Percentiles rank a stretch among this genome's conserved stretches.
These are phyloP conservation scores for Montipora foliosa DNA, from an alignment of 64 coral and sea anemone genomes.

Conservation along the genomic window DNA sequence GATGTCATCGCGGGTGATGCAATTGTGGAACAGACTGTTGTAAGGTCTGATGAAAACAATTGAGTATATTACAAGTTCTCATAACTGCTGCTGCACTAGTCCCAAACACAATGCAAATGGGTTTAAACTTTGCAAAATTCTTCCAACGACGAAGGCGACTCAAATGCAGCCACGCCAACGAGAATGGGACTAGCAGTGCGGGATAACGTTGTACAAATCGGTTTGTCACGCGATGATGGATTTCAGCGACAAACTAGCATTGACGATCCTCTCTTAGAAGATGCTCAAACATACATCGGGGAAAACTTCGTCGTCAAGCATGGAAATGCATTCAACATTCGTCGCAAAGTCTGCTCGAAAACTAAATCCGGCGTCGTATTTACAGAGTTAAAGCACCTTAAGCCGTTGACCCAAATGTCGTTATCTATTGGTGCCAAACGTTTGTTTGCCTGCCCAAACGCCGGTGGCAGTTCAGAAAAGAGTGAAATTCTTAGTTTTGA, in stretches of 20 bases:
- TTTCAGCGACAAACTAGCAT: slow-evolving; percentile 8
- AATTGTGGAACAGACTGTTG: neutral
- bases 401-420: slow-evolving; percentile 55
- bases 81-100: neutral
- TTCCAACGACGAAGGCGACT: slow-evolving; percentile 52
- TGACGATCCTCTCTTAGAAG: slow-evolving; percentile 39
- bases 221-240: neutral
- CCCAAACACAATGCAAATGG: neutral
- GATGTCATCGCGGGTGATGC: slow-evolving; percentile 7
- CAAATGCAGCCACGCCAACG: neutral
- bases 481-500: slow-evolving; percentile 89
- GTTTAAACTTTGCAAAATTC: neutral
- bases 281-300: slow-evolving; percentile 73
- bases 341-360: slow-evolving; percentile 52
- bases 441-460: slow-evolving; percentile 75
- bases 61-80: neutral
- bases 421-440: slow-evolving; percentile 73
- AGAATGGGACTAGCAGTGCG: slow-evolving; percentile 12
- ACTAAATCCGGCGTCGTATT: slow-evolving; percentile 60
- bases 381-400: slow-evolving; percentile 63
- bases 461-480: slow-evolving; percentile 87
- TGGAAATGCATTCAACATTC: slow-evolving; percentile 70
- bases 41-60: neutral
- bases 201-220: neutral
- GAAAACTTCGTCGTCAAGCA: slow-evolving; percentile 83